Conservation (phyloP, 2,797 vertebrate species). For the Carapus acus region DNA sequence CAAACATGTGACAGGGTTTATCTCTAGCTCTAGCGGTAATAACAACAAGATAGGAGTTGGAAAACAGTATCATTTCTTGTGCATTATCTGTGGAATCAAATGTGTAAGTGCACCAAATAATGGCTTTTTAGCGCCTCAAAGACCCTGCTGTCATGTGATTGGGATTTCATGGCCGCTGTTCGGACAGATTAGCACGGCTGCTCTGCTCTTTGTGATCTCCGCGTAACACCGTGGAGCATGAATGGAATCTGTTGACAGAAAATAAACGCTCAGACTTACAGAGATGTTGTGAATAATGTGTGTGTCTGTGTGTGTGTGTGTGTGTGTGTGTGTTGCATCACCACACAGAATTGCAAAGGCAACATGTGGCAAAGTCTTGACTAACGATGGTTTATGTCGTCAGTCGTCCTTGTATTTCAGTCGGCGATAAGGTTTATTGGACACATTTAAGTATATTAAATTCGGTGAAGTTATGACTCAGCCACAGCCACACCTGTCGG, state of each 20-base stretch:
- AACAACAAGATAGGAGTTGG: slow-evolving; percentile 13
- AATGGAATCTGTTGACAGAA: neutral
- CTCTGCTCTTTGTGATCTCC: slow-evolving; percentile 12
- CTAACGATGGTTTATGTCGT: too few species aligned
- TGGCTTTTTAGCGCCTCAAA: neutral
- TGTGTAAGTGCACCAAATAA: slow-evolving; percentile 10
- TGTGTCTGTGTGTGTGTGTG: slow-evolving; percentile 12
- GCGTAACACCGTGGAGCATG: neutral
- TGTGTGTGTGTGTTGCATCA: neutral
- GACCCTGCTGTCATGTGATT: slow-evolving; percentile 45
- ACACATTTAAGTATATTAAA: too few species aligned
- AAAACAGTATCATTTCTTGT: slow-evolving; percentile 18
- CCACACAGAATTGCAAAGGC: too few species aligned
- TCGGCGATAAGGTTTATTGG: too few species aligned
- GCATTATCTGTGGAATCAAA: neutral
- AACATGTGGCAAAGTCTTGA: too few species aligned
- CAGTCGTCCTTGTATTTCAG: too few species aligned
- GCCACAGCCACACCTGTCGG: too few species aligned
- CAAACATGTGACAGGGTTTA: slow-evolving; percentile 58
- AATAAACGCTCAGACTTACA: slow-evolving; percentile 2
- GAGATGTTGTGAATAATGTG: neutral
- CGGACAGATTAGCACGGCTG: slow-evolving; percentile 25
- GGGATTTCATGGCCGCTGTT: slow-evolving; percentile 16
- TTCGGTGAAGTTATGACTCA: too few species aligned
- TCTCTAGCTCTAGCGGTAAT: slow-evolving; percentile 34